These are phyloP conservation scores for Drosophila ficusphila DNA, from an alignment of 1,140 invertebrate genomes.

Conservation along the genomic window DNA sequence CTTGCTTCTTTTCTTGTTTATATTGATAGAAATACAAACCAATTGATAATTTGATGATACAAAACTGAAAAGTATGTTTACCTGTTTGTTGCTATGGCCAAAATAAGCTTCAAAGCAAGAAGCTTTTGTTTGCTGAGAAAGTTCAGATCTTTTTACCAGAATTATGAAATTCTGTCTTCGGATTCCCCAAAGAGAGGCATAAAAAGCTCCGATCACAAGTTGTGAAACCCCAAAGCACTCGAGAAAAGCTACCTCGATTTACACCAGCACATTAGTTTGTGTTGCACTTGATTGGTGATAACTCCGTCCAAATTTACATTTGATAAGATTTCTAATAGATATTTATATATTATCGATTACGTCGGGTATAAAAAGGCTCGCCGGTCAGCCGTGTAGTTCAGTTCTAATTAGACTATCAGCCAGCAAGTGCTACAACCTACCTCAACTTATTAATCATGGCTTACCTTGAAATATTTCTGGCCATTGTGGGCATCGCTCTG, in stretches of 20 bases:
- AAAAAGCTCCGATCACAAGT: background rate
- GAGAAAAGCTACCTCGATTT: background rate
- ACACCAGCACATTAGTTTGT: background rate
- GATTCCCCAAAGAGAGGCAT: background rate
- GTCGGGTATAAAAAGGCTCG: background rate
- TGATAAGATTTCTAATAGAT: background rate
- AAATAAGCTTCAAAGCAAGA: background rate
- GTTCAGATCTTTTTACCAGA: background rate
- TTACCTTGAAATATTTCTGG: slow-evolving; percentile 7
- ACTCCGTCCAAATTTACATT: background rate
- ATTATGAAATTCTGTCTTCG: background rate
- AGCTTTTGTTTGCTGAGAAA: background rate
- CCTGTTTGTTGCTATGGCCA: too few species aligned
- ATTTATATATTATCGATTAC: background rate
- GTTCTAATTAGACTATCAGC: background rate
- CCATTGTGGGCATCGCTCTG: background rate
- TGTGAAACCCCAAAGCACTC: background rate
- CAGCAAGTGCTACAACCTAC: background rate
- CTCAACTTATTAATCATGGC: background rate
- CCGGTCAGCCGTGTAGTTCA: background rate
- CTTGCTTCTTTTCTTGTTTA: too few species aligned
- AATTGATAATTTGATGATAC: too few species aligned
- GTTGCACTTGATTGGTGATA: background rate
- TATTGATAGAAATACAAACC: too few species aligned
- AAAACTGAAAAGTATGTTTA: too few species aligned